Evolutionary conservation across 2,113 vertebrate genomes (phyloP).

Genomic region (Carettochelys insculpta): DNA sequence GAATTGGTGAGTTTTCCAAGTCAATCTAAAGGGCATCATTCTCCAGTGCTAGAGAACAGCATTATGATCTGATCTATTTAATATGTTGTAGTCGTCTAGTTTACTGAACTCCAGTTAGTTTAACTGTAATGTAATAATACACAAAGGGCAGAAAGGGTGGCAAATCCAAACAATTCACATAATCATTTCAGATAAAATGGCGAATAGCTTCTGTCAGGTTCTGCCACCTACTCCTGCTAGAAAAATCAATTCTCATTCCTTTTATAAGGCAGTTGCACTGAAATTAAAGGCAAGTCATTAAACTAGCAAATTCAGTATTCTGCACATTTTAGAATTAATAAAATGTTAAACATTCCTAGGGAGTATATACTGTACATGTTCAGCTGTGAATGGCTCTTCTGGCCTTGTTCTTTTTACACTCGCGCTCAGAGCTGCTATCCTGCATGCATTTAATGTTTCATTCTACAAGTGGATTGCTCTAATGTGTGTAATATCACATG

Average conservation of each 20-base stretch:
- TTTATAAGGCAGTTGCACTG: neutral
- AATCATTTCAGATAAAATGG: neutral
- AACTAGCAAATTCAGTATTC: neutral
- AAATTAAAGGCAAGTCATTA: constrained; percentile 33
- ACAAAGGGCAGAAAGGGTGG: neutral
- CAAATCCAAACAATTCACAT: neutral
- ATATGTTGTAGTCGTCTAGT: neutral
- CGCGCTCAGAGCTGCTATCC: neutral
- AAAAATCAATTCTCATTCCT: constrained; percentile 18
- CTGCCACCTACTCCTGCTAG: neutral
- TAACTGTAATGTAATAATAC: neutral
- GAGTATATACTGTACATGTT: neutral
- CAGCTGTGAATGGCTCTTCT: neutral
- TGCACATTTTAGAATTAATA: constrained; percentile 10
- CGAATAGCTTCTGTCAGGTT: neutral
- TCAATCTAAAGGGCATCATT: neutral
- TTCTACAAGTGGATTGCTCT: neutral
- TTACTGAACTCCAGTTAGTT: neutral
- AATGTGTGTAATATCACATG: neutral
- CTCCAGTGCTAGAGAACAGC: accelerated
- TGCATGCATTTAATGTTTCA: neutral
- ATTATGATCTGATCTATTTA: neutral
- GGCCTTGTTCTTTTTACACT: neutral
- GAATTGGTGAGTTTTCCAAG: neutral
- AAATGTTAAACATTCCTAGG: neutral